Base-by-base conservation (phyloP, 2,113 vertebrate genomes). In the Engystomops pustulosus region DNA sequence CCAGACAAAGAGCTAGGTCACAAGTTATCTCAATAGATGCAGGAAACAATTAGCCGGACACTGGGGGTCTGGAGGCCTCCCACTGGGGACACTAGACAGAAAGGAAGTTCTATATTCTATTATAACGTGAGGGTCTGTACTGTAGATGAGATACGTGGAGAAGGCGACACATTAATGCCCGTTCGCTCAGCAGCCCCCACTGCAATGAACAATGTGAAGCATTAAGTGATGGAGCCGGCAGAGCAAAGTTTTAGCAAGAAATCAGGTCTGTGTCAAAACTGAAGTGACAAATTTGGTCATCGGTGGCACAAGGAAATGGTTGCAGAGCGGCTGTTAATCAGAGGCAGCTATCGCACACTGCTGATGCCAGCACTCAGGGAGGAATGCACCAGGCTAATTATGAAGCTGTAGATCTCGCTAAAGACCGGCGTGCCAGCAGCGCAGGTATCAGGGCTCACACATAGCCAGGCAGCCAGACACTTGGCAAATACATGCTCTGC, bases 261-360 rank as follows among this genome's bases (percentile, higher is more conserved):
- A 93, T 92, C 93, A 90, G 90, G 41, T 83, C 89, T 88, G 91
- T 93, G 93, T 91, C 92, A 94, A 90, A 89, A 91, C 90, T 81
- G 86, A 76, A 87, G 90, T 94, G 93, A 94, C 93, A 93, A 94
- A 93, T 91, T 92, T 0, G 91, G 93, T 90, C 92, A 92, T 89
- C 80, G 68, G 92, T 89, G 93, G 92, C 93, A 92, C 92, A 87
- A 88, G 91, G 92, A 94, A 93, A 92, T 90, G 92, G 93, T 91
- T 93, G 92, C 94, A 94, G 91, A 94, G 93, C 93, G 93, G 92
- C 94, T 94, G 94, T 94, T 94, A 94, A 95, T 94, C 94, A 95
- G 92, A 87, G 88, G 89, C 91, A 91, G 93, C 90, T 90, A 91
- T 91, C 89, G 87, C 15, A 93, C 93, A 93, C 92, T 90, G 94